Conservation (phyloP, 2,113 vertebrate genomes). For the Salvelinus namaycush region DNA sequence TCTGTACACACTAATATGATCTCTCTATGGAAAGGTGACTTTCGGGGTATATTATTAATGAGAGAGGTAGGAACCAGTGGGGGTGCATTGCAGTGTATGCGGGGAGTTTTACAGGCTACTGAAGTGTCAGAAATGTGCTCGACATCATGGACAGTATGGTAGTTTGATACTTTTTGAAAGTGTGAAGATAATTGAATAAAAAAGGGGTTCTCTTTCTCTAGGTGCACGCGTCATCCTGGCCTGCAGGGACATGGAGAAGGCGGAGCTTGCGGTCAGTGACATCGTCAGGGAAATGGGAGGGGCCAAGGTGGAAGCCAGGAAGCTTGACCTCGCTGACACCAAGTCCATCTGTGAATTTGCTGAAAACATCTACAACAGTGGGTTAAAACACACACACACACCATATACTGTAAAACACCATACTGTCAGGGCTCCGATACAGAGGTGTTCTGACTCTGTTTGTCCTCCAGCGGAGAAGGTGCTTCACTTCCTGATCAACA, state of each 20-base stretch:
- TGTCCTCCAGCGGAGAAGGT: constrained; percentile 67
- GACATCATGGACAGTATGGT: no score
- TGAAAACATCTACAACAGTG: constrained; percentile 72
- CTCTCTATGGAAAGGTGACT: no score
- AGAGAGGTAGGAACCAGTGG: constrained; percentile 31
- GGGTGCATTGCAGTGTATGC: no score
- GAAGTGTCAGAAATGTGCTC: no score
- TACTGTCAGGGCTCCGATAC: neutral
- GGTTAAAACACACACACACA: constrained; percentile 22
- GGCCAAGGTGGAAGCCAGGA: constrained; percentile 62
- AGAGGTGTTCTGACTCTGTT: neutral
- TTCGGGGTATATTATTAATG: no score
- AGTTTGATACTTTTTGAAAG: no score
- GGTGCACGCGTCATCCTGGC: constrained; percentile 72
- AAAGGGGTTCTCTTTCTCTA: constrained; percentile 17
- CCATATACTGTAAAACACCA: neutral
- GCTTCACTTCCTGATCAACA: constrained; percentile 74
- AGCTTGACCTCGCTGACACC: constrained; percentile 73
- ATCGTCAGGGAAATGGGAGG: constrained; percentile 61
- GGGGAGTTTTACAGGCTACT: no score
- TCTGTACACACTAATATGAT: no score
- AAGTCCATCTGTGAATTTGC: constrained; percentile 75
- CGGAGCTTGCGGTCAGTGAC: constrained; percentile 64
- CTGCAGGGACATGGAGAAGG: constrained; percentile 69
- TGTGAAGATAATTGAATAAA: no score